A percentile compares a stretch with the other conserved stretches of the same genome.
Evolutionary conservation across 2,888 invertebrate genomes (phyloP).

Genomic region (Drosophila neutralis): DNA sequence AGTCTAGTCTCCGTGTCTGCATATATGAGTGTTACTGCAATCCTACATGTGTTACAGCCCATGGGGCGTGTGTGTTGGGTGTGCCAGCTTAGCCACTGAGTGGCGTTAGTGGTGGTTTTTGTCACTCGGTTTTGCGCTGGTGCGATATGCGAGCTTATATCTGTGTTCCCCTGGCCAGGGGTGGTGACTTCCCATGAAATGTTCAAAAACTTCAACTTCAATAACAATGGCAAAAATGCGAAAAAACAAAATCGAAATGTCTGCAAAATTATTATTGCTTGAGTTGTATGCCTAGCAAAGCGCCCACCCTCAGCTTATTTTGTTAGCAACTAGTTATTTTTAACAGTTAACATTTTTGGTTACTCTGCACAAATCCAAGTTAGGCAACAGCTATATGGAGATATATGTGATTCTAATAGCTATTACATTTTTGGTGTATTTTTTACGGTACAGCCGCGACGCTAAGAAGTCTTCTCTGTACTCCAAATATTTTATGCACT

Average conservation of each 20-base stretch:
- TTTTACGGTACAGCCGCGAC: too few species aligned
- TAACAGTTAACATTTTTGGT: background rate
- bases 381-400: background rate
- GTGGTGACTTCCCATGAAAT: conserved; percentile 6
- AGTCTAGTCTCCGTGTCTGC: conserved; percentile 15
- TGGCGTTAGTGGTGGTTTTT: conserved; percentile 37
- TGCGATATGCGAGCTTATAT: conserved; percentile 40
- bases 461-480: background rate
- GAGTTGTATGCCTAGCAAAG: background rate
- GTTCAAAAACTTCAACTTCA: conserved; percentile 42
- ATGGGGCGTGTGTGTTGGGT: conserved; percentile 34
- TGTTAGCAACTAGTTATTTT: too few species aligned
- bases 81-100: conserved; percentile 32
- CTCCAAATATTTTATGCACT: too few species aligned
- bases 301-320: background rate
- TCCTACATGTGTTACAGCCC: conserved; percentile 28
- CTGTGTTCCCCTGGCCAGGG: conserved; percentile 17
- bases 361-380: background rate
- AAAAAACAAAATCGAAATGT: conserved; percentile 21
- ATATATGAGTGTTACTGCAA: conserved; percentile 42
- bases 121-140: conserved; percentile 31
- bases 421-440: too few species aligned
- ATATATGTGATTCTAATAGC: background rate
- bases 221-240: conserved; percentile 38
- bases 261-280: conserved; percentile 4